Base-by-base conservation (phyloP, 2,113 vertebrate genomes). In the Catagonus wagneri region DNA sequence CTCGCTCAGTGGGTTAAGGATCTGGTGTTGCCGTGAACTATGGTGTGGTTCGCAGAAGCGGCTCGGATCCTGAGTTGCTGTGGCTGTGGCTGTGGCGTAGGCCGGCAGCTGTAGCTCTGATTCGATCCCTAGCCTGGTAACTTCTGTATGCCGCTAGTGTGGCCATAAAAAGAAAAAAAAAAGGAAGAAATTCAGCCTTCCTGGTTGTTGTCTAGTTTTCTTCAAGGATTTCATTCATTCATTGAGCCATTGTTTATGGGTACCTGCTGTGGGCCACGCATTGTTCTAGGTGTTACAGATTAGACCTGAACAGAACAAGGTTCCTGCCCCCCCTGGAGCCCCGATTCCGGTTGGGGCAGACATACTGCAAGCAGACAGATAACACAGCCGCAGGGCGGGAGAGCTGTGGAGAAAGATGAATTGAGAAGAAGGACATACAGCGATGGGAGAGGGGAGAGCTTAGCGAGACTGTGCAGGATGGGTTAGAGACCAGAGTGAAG, bases 201-300 rank as follows among this genome's bases (percentile, higher is more conserved):
- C 54, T 36, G 66, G 20, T 23, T 0, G 7, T 7, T 6, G n/a
- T 13, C 17, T 12, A 5, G 10, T 63, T 39, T 60, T 66, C 32
- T 80, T 27, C 13, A 32, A 15, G 36, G 71, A 39, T 1, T 44
- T 36, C 2, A 1, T 81, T 75, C 23, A 0, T 54, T 66, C 52
- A 2, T 52, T 72, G 29, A 25, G 2, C 14, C 50, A 23, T 75
- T 56, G 36, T 54, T 61, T 85, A 5, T 39, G 11, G 79, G 36
- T 1, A 5, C 36, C 9, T 11, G 0, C 65, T 12, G 34, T 10
- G 36, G 20, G 15, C 83, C 29, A 3, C 9, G 58, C 8, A 1
- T 25, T 12, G 52, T 60, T 36, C 56, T 20, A 50, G 9, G 71
- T 89, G 36, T 60, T 56, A 39, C 36, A 10, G 56, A 76, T 60